phyloP scores from a whole-genome alignment of 37 sponge, comb jelly and placozoan species.

The Axinella damicornis region DNA sequence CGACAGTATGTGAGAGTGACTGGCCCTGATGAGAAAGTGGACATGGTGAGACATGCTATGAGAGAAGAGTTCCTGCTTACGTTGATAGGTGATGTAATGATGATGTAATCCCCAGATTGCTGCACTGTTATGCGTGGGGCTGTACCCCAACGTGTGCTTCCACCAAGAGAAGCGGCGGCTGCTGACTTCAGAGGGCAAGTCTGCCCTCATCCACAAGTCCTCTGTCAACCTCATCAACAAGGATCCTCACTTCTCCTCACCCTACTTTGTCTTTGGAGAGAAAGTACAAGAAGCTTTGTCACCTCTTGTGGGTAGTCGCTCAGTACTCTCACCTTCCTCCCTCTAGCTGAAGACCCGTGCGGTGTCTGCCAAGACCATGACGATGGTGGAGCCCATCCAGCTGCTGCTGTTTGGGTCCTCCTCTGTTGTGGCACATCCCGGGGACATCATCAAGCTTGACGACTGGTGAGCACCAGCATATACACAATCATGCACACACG shows the following conservation, averaged over 20 bases:
- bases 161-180: constrained; percentile 78
- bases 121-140: constrained; percentile 80
- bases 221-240: constrained; percentile 81
- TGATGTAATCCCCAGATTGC: constrained; percentile 37
- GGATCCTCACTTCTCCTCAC: constrained; percentile 77
- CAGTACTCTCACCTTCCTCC: background rate
- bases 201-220: constrained; percentile 88
- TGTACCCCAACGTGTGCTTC: constrained; percentile 86
- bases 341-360: constrained; percentile 67
- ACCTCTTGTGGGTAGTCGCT: background rate
- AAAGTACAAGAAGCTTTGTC: constrained; percentile 41
- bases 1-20: constrained; percentile 39
- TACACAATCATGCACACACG: background rate
- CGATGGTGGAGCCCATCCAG: constrained; percentile 86
- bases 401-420: constrained; percentile 82
- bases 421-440: constrained; percentile 49
- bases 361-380: constrained; percentile 74
- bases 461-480: constrained; percentile 31
- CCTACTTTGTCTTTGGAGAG: constrained; percentile 86
- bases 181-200: constrained; percentile 56
- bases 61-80: too few species aligned
- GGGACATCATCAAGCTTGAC: constrained; percentile 40
- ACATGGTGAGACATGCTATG: constrained; percentile 55
- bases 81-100: background rate
- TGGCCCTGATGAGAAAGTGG: constrained; percentile 46